These are phyloP conservation scores for Temnothorax curvispinosus DNA, from an alignment of 1,140 invertebrate species.

Conservation along the genomic window DNA sequence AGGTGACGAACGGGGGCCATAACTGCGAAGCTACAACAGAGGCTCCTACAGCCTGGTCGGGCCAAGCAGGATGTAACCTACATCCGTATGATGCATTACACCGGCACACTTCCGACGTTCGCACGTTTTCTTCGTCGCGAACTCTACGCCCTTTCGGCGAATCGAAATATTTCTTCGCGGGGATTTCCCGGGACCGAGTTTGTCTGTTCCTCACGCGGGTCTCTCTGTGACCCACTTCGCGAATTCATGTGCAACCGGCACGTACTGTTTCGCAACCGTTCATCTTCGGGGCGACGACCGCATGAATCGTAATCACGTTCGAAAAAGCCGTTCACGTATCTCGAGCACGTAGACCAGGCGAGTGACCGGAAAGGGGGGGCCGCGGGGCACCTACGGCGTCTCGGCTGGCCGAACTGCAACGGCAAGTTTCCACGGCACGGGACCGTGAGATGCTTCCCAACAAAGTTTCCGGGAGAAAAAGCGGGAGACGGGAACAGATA, in stretches of 20 bases:
- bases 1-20: background rate
- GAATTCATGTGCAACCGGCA: conserved; percentile 23
- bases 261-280: conserved; percentile 50
- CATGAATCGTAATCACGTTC: conserved; percentile 73
- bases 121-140: conserved; percentile 13
- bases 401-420: conserved; percentile 34
- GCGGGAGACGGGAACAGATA: background rate
- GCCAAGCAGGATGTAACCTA: conserved; percentile 26
- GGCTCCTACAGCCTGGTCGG: background rate
- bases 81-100: conserved; percentile 44
- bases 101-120: background rate
- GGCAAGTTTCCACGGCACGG: conserved; percentile 3
- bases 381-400: conserved; percentile 25
- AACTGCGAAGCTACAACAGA: background rate
- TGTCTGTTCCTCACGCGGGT: background rate
- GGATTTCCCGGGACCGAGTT: background rate
- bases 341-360: conserved; percentile 41
- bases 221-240: conserved; percentile 37
- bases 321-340: conserved; percentile 59
- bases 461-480: conserved; percentile 47
- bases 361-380: conserved; percentile 22
- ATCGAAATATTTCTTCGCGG: conserved; percentile 40
- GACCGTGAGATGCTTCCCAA: conserved; percentile 44
- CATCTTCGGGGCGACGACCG: conserved; percentile 56
- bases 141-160: background rate